Conservation (phyloP, 2,113 vertebrate genomes). For the Psammodynastes pulverulentus region DNA sequence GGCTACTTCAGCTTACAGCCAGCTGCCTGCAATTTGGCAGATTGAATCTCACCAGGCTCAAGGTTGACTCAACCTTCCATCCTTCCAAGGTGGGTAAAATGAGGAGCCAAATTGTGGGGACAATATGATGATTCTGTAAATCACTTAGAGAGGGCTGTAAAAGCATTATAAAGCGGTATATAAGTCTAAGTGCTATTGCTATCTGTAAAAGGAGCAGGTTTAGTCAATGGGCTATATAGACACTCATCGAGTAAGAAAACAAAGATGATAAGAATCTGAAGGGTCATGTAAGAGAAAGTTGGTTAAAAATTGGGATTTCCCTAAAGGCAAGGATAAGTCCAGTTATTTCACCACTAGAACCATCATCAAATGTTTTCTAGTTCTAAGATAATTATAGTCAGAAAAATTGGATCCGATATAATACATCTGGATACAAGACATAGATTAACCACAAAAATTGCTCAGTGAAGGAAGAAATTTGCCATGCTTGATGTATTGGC, state of each 20-base stretch:
- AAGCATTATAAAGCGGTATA: no score
- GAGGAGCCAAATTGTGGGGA: no score
- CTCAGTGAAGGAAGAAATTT: background rate
- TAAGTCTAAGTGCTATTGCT: no score
- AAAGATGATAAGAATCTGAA: background rate
- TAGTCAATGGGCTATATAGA: background rate
- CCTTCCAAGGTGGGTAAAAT: no score
- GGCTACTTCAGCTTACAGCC: no score
- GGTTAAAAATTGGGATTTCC: background rate
- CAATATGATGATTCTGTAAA: no score
- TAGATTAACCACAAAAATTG: background rate
- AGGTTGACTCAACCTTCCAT: no score
- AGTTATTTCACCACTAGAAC: background rate
- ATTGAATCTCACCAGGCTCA: no score
- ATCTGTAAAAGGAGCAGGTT: background rate
- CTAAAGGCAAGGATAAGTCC: background rate
- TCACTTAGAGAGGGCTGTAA: no score
- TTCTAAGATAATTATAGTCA: background rate
- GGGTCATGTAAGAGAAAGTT: background rate
- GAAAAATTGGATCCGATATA: background rate
- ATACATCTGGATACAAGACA: background rate
- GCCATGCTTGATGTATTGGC: background rate
- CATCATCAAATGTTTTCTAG: background rate
- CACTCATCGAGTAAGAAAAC: background rate
- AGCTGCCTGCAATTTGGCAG: no score